These are phyloP conservation scores for Actinopyga echinites DNA, from an alignment of 53 echinoderm and acorn worm species.

Conservation along the genomic window DNA sequence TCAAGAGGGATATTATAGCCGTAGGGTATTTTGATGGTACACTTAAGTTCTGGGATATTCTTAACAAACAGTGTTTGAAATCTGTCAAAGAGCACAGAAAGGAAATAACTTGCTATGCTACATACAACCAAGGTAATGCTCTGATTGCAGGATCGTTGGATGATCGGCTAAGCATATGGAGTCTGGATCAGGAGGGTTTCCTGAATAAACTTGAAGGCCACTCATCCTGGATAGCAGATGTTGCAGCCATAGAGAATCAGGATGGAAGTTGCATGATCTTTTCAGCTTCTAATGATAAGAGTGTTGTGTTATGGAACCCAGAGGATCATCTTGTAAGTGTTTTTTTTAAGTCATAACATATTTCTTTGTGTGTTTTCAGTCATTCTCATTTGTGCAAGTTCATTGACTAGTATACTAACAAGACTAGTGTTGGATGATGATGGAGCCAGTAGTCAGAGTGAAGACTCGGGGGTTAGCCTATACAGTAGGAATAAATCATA, in stretches of 20 bases:
- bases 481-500: no score
- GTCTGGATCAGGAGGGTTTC: constrained; percentile 18
- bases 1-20: not conserved
- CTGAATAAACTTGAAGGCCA: constrained; percentile 84
- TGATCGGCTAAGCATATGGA: constrained; percentile 78
- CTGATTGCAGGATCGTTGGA: constrained; percentile 81
- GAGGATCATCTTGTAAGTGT: constrained; percentile 60
- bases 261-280: constrained; percentile 42
- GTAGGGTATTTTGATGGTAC: constrained; percentile 59
- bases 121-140: constrained; percentile 26
- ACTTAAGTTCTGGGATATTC: constrained; percentile 65
- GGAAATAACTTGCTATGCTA: constrained; percentile 47
- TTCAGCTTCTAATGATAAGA: constrained; percentile 86
- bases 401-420: no score
- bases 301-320: constrained; percentile 81
- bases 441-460: no score
- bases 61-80: constrained; percentile 53
- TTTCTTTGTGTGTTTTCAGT: no score
- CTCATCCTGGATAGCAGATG: constrained; percentile 93
- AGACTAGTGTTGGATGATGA: no score
- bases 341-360: no score
- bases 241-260: constrained; percentile 40
- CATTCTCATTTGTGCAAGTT: no score
- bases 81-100: constrained; percentile 45
- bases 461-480: no score